phyloP scores from a whole-genome alignment of 2,113 vertebrate species.

The Cochlearius cochlearius region DNA sequence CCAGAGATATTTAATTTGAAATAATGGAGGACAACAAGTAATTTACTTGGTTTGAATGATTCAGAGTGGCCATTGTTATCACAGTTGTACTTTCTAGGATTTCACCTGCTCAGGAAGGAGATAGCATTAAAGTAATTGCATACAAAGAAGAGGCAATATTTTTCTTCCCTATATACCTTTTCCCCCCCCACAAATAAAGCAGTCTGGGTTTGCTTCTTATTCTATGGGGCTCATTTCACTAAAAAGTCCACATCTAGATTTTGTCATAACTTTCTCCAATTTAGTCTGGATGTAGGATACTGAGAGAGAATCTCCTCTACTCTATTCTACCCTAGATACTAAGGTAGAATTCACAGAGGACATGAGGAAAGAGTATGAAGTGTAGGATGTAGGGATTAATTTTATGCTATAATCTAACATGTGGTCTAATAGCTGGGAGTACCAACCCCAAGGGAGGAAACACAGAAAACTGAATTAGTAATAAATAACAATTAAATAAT shows the following conservation, averaged over 20 bases:
- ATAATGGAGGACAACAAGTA: not conserved
- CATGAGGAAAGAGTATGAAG: not conserved
- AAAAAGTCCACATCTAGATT: not conserved
- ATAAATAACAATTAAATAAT: not conserved
- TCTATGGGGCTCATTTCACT: not conserved
- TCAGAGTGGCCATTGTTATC: not conserved
- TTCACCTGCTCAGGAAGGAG: not conserved
- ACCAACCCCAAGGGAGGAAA: not conserved
- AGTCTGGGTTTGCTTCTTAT: not conserved
- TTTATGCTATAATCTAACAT: not conserved
- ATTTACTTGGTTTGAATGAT: not conserved
- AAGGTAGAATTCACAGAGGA: not conserved
- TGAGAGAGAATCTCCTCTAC: not conserved
- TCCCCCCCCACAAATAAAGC: not conserved
- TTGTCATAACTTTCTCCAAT: not conserved
- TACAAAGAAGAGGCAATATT: not conserved
- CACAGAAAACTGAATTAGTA: not conserved
- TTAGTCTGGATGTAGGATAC: not conserved
- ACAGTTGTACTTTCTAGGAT: not conserved
- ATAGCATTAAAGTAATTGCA: not conserved
- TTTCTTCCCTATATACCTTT: not conserved
- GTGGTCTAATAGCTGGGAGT: not conserved
- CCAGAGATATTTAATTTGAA: not conserved
- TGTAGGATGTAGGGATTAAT: not conserved
- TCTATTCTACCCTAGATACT: not conserved